Evolutionary conservation across 2,797 vertebrate species (phyloP), one percentile per base, ranked within the genome.

Genomic region (Rhinella marina): DNA sequence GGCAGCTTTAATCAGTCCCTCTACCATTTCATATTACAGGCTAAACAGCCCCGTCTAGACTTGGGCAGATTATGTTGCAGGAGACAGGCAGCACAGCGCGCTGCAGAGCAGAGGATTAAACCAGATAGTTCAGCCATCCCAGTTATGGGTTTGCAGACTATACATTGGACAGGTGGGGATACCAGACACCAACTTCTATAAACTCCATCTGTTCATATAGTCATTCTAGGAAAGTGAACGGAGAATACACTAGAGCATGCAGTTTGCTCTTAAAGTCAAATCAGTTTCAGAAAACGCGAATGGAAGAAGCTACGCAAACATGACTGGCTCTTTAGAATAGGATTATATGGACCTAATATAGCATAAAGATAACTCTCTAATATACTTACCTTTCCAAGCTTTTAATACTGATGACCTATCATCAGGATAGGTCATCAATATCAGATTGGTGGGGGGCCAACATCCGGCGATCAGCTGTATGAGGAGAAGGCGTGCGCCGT

Each of bases 1-100:
- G 80, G 62, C 29, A 1, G 10, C 77, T 88, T 72, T 85, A 85
- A 80, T 88, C 77, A 85, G 82, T 72, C 64, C 64, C 76, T 75
- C 50, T 75, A 75, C 77, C 27, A 88, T 88, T 88, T 88, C 87
- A 70, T 41, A 73, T 81, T 88, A 85, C 57, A 88, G 41, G 70
- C 66, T 61, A 64, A 88, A 82, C 56, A 82, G 56, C 78, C 73
- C 77, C 81, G 87, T 88, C 87, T 88, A 88, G 87, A 88, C 83
- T 81, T 19, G n/a, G 14, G 25, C 29, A 25, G 83, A 48, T 88
- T 59, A 66, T 2, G 70, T 88, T 88, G 57, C 87, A 81, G 19
- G 21, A 68, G 23, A 61, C 13, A 12, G 41, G 23, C 57, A 21
- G 54, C 9, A 6, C 56, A 48, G 72, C 14, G 25, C 8, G 73